A percentile compares a stretch with the other conserved stretches of the same genome.
These are phyloP conservation scores for Drosophila neonasuta DNA, from an alignment of 2,888 invertebrate species.

Conservation along the genomic window DNA sequence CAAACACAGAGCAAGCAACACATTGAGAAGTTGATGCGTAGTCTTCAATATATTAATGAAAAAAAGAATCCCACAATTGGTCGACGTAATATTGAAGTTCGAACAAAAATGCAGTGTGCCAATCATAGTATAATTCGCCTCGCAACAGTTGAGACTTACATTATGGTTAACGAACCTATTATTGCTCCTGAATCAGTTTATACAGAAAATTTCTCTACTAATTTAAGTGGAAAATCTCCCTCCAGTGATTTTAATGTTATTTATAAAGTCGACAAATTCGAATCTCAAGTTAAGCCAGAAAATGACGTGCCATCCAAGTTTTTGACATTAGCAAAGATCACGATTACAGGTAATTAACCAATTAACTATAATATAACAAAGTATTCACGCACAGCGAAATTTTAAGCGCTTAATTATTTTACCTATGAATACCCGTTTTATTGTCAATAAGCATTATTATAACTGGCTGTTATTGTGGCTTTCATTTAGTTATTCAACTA, in stretches of 20 bases:
- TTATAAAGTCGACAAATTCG: constrained; percentile 20
- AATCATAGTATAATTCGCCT: constrained; percentile 80
- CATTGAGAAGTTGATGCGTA: constrained; percentile 91
- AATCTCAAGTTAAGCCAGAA: constrained; percentile 23
- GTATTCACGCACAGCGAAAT: no score
- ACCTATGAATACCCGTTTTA: no score
- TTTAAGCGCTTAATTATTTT: no score
- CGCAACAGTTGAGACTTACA: constrained; percentile 81
- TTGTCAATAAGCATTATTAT: no score
- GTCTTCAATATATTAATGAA: constrained; percentile 95
- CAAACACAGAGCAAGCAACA: constrained; percentile 95
- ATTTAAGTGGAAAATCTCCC: constrained; percentile 4
- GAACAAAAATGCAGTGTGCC: constrained; percentile 79
- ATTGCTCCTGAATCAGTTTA: constrained; percentile 17
- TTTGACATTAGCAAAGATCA: constrained; percentile 36
- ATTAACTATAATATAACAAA: no score
- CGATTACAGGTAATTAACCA: constrained; percentile 46
- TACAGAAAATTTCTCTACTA: constrained; percentile 1
- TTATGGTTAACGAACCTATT: constrained; percentile 81
- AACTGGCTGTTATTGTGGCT: no score
- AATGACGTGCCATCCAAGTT: constrained; percentile 13
- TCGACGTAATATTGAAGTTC: constrained; percentile 86
- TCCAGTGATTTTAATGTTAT: constrained; percentile 16
- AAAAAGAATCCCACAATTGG: constrained; percentile 97
- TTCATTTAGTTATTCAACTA: no score